Evolutionary conservation across 2,888 invertebrate species (phyloP).

Genomic region (Cantharis rufa): DNA sequence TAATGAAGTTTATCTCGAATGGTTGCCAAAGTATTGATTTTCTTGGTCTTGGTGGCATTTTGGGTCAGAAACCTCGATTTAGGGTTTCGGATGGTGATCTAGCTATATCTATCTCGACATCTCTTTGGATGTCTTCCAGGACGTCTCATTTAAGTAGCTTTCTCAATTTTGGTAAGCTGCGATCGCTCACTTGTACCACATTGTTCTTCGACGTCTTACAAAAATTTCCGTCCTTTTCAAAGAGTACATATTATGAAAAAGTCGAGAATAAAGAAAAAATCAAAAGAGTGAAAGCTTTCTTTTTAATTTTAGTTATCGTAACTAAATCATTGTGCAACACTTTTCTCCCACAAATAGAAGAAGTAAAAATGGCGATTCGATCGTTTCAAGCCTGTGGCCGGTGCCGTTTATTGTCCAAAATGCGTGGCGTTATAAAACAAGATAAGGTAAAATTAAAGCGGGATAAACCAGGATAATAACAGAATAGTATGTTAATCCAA

Average conservation of each 20-base stretch:
- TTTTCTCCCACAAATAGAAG: no score
- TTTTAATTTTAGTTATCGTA: no score
- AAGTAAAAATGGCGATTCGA: no score
- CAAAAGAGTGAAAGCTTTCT: no score
- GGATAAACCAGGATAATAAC: neutral
- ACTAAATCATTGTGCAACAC: no score
- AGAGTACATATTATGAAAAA: no score
- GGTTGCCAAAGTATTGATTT: neutral
- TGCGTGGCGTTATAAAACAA: neutral
- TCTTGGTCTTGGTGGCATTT: neutral
- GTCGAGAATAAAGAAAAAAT: no score
- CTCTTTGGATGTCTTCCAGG: neutral
- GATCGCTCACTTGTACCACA: neutral
- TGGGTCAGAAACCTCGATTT: neutral
- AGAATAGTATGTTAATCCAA: neutral
- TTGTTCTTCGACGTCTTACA: neutral
- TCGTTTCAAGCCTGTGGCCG: neutral
- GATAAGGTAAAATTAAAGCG: neutral
- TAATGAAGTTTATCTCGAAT: slow-evolving; percentile 6
- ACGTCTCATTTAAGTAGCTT: neutral
- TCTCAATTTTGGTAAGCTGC: neutral
- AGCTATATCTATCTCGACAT: neutral
- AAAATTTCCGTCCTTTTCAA: no score
- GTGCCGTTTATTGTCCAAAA: neutral
- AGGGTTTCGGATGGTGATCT: neutral